Conservation (phyloP, 2,113 vertebrate species). For the Genyomyrus donnyi region DNA sequence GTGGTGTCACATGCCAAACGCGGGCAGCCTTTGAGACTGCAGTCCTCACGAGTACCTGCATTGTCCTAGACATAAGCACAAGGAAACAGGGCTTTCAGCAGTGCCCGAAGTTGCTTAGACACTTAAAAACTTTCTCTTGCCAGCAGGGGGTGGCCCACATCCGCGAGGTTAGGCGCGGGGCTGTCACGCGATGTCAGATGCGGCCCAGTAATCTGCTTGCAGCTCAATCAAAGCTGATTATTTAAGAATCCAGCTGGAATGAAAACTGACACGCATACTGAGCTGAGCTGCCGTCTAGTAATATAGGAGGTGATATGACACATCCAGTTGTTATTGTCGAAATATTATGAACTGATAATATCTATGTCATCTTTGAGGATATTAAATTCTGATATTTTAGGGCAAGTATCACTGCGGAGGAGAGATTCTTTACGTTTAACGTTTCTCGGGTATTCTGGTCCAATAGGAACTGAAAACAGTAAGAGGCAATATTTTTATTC, state of each 20-base stretch:
- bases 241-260: slow-evolving; percentile 9
- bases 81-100: background rate
- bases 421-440: background rate
- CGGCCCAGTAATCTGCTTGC: background rate
- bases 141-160: background rate
- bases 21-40: background rate
- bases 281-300: background rate
- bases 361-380: slow-evolving; percentile 12
- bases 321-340: background rate
- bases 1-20: background rate
- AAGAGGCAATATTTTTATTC: background rate
- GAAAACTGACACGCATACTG: background rate
- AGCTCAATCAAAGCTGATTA: slow-evolving; percentile 4
- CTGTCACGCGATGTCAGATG: background rate
- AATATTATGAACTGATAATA: background rate
- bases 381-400: background rate
- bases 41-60: background rate
- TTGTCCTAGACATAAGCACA: background rate
- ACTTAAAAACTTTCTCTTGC: background rate
- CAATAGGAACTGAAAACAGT: background rate
- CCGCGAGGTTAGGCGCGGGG: background rate
- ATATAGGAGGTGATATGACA: background rate
- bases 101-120: background rate
- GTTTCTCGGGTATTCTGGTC: background rate
- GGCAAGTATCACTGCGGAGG: background rate